Conservation (phyloP, 2,113 vertebrate species). For the Gallinago undulata region DNA sequence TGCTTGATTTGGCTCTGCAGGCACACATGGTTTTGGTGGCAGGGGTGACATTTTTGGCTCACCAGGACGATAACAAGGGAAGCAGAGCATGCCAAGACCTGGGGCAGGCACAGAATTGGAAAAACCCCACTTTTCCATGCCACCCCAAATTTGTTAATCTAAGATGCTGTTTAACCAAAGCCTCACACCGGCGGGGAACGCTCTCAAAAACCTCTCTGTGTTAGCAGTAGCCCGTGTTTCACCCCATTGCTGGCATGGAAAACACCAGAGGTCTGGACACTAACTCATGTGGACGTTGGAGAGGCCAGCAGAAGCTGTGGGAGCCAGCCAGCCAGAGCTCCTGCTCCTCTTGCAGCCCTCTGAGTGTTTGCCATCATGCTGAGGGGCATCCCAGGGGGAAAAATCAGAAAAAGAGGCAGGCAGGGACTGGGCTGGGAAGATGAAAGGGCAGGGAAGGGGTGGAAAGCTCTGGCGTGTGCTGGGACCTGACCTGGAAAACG, state of each 20-base stretch:
- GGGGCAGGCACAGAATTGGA: neutral
- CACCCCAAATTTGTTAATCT: neutral
- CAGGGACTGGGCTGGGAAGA: neutral
- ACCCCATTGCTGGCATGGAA: neutral
- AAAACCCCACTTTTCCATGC: accelerated
- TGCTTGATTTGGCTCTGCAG: neutral
- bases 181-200: accelerated
- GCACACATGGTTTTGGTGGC: neutral
- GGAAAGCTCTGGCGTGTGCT: neutral
- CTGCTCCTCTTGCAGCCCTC: neutral
- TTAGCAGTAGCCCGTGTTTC: neutral
- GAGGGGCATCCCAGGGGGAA: neutral
- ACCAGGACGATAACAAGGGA: neutral
- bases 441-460: neutral
- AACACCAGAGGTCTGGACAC: neutral
- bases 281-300: accelerated
- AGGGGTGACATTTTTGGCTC: neutral
- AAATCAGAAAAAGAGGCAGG: neutral
- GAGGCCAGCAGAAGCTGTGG: neutral
- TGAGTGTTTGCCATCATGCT: accelerated
- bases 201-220: accelerated
- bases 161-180: neutral
- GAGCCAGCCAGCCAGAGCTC: neutral
- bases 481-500: neutral
- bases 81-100: neutral